Evolutionary conservation across 1,140 invertebrate species (phyloP).

Genomic region (Dermatophagoides farinae): DNA sequence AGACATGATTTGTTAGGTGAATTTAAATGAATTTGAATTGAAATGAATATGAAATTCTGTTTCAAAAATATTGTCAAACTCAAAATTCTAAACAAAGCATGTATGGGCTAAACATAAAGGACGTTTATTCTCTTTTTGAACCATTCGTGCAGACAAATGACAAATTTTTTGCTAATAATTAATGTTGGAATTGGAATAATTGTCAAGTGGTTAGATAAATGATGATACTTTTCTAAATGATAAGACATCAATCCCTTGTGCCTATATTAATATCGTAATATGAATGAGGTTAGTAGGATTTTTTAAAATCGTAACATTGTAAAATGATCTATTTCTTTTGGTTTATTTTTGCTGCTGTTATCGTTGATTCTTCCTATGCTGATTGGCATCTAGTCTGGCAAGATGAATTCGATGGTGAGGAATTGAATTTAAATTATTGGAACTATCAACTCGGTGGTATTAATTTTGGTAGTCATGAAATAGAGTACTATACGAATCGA

Average conservation of each 20-base stretch:
- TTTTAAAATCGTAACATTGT: not conserved
- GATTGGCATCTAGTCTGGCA: conserved; percentile 14
- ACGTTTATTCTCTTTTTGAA: too few species aligned
- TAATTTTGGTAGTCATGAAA: conserved; percentile 3
- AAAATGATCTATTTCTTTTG: not conserved
- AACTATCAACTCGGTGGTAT: conserved; percentile 12
- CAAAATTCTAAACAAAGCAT: too few species aligned
- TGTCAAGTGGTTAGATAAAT: too few species aligned
- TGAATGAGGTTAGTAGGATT: not conserved
- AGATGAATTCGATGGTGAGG: conserved; percentile 14
- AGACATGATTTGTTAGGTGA: not conserved
- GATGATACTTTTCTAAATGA: too few species aligned
- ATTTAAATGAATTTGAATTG: not conserved
- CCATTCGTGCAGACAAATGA: too few species aligned
- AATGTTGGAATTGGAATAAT: too few species aligned
- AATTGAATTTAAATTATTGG: conserved; percentile 12
- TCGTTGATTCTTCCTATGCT: not conserved
- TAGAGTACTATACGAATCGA: conserved; percentile 5
- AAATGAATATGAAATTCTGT: not conserved
- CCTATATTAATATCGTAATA: too few species aligned
- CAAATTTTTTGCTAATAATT: too few species aligned
- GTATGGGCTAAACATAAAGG: too few species aligned
- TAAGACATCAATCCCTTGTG: too few species aligned
- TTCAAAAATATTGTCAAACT: too few species aligned
- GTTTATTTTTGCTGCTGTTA: not conserved